Conservation (phyloP, 2,113 vertebrate species). For the Microcebus jonahi region DNA sequence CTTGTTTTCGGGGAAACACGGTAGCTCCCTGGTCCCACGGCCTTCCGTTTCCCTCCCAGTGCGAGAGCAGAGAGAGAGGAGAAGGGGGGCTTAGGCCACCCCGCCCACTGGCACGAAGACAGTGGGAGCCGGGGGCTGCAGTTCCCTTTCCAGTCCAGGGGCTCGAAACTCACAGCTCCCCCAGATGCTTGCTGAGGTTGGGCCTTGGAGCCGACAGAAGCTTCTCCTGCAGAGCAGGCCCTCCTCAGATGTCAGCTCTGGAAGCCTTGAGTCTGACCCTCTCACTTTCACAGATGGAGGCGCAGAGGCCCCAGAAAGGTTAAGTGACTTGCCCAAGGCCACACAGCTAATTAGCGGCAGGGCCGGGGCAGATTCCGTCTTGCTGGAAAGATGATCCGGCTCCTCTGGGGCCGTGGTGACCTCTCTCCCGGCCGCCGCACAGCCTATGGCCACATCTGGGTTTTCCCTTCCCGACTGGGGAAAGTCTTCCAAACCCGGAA, state of each 20-base stretch:
- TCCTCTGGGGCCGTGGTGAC: not conserved
- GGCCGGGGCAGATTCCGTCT: not conserved
- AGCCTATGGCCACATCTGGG: not conserved
- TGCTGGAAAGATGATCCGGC: not conserved
- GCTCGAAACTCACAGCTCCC: not conserved
- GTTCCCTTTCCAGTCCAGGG: not conserved
- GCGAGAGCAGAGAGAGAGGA: not conserved
- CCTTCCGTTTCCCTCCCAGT: fast-evolving
- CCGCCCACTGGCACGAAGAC: fast-evolving
- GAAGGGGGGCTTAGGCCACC: not conserved
- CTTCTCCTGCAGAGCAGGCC: not conserved
- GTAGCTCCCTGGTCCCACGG: fast-evolving
- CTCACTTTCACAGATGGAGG: slow-evolving; percentile 26
- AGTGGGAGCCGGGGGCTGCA: fast-evolving
- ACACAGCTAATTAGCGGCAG: slow-evolving; percentile 21
- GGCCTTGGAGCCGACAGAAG: not conserved
- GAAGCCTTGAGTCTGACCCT: not conserved
- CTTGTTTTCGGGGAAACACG: too few species aligned
- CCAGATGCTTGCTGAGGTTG: fast-evolving
- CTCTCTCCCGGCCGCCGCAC: not conserved
- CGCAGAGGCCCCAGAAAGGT: slow-evolving; percentile 34
- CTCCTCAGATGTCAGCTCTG: not conserved
- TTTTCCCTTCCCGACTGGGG: not conserved
- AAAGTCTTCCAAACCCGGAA: not conserved
- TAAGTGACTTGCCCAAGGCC: slow-evolving; percentile 56